phyloP scores from a whole-genome alignment of 92 coral and sea anemone species.

The Muricea muricata region DNA sequence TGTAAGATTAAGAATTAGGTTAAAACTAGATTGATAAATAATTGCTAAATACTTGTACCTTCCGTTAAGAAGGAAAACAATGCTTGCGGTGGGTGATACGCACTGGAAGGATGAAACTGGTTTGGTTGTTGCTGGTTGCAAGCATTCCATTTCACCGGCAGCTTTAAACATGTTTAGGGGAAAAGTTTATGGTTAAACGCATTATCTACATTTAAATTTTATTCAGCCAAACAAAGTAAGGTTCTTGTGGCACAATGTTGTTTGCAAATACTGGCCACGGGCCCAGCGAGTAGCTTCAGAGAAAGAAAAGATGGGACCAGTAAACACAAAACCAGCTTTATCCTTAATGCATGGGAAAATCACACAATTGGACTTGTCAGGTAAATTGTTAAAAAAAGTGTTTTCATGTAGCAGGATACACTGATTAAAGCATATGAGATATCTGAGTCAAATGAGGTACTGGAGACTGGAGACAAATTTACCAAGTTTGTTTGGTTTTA shows the following conservation, averaged over 20 bases:
- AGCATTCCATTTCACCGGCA: slow-evolving; percentile 50
- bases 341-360: too few species aligned
- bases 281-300: too few species aligned
- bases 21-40: not conserved
- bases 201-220: slow-evolving; percentile 45
- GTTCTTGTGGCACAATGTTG: slow-evolving; percentile 41
- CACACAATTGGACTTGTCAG: too few species aligned
- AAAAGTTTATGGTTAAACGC: slow-evolving; percentile 54
- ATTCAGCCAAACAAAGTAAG: slow-evolving; percentile 23
- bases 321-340: too few species aligned
- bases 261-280: slow-evolving; percentile 64
- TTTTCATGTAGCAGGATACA: too few species aligned
- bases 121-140: slow-evolving; percentile 55
- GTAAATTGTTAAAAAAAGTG: too few species aligned
- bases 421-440: too few species aligned
- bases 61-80: slow-evolving; percentile 22
- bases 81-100: slow-evolving; percentile 68
- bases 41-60: not conserved
- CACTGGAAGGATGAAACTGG: slow-evolving; percentile 58
- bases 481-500: too few species aligned
- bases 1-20: too few species aligned
- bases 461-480: too few species aligned
- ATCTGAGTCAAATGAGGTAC: too few species aligned
- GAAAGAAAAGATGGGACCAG: too few species aligned
- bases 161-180: slow-evolving; percentile 61